These are phyloP conservation scores for Pherbina coryleti DNA, from an alignment of 2,888 invertebrate genomes.

Conservation along the genomic window DNA sequence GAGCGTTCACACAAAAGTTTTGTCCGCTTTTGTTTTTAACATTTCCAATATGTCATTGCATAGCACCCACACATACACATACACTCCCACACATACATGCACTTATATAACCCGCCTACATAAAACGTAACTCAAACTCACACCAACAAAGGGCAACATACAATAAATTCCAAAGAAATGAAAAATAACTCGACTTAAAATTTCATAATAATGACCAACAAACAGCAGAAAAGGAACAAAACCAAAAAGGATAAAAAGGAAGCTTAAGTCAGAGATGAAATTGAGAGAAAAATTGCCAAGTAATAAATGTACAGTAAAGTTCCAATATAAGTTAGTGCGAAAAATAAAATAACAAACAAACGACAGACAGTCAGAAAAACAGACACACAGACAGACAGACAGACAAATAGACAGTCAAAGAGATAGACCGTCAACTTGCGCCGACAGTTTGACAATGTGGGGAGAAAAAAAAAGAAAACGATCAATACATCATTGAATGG, in stretches of 20 bases:
- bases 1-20: neutral
- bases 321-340: no score
- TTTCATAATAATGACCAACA: constrained; percentile 24
- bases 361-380: no score
- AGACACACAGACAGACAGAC: neutral
- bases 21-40: neutral
- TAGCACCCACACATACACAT: neutral
- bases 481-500: neutral
- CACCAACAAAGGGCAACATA: neutral
- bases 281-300: neutral
- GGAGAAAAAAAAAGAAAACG: neutral
- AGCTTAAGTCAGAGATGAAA: neutral
- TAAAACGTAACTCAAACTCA: neutral
- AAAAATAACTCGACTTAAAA: constrained; percentile 26
- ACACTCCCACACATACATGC: neutral
- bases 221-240: neutral
- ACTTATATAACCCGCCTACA: neutral
- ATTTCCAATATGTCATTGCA: neutral
- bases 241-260: neutral
- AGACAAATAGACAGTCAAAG: neutral
- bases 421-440: neutral
- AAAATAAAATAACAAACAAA: no score
- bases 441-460: neutral
- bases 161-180: constrained; percentile 25
- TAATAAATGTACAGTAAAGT: neutral